These are phyloP conservation scores for Cephus nigrinus DNA, from an alignment of 2,888 invertebrate genomes.

Conservation along the genomic window DNA sequence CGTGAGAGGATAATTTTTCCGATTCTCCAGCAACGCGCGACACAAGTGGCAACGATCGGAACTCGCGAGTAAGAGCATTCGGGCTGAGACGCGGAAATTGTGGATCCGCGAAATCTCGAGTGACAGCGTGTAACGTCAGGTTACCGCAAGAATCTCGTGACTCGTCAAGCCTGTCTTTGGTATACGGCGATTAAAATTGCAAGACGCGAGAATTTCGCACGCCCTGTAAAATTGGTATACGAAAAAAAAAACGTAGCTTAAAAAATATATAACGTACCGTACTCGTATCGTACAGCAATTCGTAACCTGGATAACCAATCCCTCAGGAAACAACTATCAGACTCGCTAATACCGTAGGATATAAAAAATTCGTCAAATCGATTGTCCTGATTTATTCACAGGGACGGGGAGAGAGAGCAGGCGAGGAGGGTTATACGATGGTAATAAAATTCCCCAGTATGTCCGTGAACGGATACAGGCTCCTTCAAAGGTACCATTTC, in stretches of 20 bases:
- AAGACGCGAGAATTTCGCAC: background rate
- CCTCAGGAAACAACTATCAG: background rate
- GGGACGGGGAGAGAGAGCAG: background rate
- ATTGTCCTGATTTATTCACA: background rate
- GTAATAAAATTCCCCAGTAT: background rate
- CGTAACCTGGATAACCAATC: background rate
- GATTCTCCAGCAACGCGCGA: background rate
- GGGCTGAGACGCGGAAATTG: background rate
- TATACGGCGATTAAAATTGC: background rate
- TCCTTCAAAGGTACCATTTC: background rate
- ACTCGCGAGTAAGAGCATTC: background rate
- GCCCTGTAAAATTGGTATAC: background rate
- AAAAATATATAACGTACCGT: background rate
- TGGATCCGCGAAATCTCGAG: background rate
- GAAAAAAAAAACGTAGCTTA: background rate
- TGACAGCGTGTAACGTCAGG: background rate
- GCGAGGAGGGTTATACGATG: background rate
- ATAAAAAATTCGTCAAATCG: background rate
- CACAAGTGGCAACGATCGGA: background rate
- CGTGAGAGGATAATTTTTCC: background rate
- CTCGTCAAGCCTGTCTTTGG: background rate
- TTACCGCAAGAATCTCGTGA: no score
- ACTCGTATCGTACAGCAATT: background rate
- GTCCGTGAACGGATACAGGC: background rate
- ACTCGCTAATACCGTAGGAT: background rate